phyloP scores from a whole-genome alignment of 2,797 vertebrate genomes.

The Pteropus rufus region DNA sequence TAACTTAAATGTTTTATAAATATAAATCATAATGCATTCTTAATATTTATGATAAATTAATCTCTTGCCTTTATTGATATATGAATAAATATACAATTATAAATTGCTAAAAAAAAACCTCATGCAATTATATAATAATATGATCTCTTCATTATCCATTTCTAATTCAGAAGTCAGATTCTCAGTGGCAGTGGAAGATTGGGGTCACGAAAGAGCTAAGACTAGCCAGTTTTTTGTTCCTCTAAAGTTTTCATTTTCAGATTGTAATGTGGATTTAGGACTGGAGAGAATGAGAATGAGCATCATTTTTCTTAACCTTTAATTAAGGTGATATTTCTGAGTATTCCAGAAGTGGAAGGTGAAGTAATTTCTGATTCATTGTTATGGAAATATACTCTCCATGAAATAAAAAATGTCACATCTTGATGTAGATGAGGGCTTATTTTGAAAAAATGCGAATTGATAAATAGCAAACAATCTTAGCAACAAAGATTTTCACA shows the following conservation, averaged over 20 bases:
- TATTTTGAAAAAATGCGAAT: conserved; percentile 2
- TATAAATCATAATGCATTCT: not conserved
- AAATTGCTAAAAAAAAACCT: not conserved
- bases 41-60: not conserved
- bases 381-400: not conserved
- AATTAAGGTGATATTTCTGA: not conserved
- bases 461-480: not conserved
- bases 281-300: not conserved
- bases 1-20: conserved; percentile 14
- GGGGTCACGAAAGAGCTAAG: not conserved
- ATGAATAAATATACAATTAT: not conserved
- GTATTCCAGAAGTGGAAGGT: not conserved
- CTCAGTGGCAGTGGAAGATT: not conserved
- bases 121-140: not conserved
- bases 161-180: conserved; percentile 33
- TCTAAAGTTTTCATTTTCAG: not conserved
- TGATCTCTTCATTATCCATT: not conserved
- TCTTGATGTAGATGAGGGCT: not conserved
- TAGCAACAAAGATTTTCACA: not conserved
- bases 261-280: not conserved
- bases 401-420: not conserved
- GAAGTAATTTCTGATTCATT: not conserved
- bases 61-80: not conserved
- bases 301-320: not conserved
- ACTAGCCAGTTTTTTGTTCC: not conserved